Percentiles rank a stretch among this genome's conserved stretches.
Evolutionary conservation across 2,888 invertebrate genomes (phyloP).

Genomic region (Coleophora deauratella): DNA sequence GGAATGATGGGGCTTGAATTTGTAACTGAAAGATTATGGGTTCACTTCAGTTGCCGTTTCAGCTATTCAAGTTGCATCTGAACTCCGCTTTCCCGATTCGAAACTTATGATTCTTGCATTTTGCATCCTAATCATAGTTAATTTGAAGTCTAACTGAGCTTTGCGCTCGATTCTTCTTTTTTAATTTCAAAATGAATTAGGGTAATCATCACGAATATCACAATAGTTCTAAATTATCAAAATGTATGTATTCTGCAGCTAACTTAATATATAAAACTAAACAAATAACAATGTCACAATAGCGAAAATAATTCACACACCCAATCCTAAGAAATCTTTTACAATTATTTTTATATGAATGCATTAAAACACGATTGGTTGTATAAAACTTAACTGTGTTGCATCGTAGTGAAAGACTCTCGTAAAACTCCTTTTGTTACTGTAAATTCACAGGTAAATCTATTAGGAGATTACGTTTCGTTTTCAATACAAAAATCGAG

Average conservation of each 20-base stretch:
- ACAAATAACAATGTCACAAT: too few species aligned
- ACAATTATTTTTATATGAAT: too few species aligned
- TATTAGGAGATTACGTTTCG: constrained; percentile 12
- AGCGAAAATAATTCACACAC: too few species aligned
- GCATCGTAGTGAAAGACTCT: too few species aligned
- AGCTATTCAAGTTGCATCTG: constrained; percentile 19
- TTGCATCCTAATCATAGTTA: neutral
- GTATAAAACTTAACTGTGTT: too few species aligned
- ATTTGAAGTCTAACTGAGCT: neutral
- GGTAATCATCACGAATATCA: too few species aligned
- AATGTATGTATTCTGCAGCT: too few species aligned
- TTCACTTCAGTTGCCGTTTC: constrained; percentile 25
- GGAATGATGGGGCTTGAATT: constrained; percentile 56
- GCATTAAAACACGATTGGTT: too few species aligned
- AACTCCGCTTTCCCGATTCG: constrained; percentile 24
- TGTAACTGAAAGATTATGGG: constrained; percentile 58
- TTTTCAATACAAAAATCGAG: constrained; percentile 8
- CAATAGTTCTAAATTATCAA: too few species aligned
- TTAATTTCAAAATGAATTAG: too few species aligned
- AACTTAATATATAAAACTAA: too few species aligned
- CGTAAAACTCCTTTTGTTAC: constrained; percentile 3
- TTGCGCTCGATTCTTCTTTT: neutral
- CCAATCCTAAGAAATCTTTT: too few species aligned
- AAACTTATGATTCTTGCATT: constrained; percentile 16
- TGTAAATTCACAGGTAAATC: constrained; percentile 12